phyloP scores from a whole-genome alignment of 2,113 vertebrate species.

The Anolis carolinensis region DNA sequence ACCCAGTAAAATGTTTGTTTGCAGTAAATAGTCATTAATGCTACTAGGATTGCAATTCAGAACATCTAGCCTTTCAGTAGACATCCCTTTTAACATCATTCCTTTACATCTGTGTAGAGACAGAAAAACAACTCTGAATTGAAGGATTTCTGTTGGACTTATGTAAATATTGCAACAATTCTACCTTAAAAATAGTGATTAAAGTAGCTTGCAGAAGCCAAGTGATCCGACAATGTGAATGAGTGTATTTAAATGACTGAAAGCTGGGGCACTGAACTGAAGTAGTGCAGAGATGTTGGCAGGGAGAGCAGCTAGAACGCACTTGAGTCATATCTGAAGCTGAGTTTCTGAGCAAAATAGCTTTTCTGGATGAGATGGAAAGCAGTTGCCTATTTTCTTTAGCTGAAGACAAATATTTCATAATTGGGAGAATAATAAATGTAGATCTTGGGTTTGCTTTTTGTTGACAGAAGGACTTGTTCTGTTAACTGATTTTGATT shows the following conservation, averaged over 20 bases:
- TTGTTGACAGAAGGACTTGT: not conserved
- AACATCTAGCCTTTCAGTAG: not conserved
- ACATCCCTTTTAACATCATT: not conserved
- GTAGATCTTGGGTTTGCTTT: not conserved
- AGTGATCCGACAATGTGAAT: not conserved
- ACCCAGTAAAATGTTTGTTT: not conserved
- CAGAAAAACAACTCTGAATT: not conserved
- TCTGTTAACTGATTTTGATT: not conserved
- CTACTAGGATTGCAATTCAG: not conserved
- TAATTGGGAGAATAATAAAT: not conserved
- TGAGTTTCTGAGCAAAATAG: not conserved
- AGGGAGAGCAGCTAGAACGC: not conserved
- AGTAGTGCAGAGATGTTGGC: not conserved
- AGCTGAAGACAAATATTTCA: not conserved
- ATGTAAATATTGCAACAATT: not conserved
- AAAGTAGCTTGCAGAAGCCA: not conserved
- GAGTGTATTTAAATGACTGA: not conserved
- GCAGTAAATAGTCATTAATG: not conserved
- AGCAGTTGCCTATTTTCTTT: not conserved
- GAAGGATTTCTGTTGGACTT: not conserved
- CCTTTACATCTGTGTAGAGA: not conserved
- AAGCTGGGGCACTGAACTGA: not conserved
- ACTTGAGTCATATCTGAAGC: not conserved
- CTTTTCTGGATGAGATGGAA: not conserved
- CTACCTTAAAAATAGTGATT: not conserved